Percentiles rank a stretch among this genome's conserved stretches.
Evolutionary conservation across 2,888 invertebrate species (phyloP).

Genomic region (Hemistola chrysoprasaria): DNA sequence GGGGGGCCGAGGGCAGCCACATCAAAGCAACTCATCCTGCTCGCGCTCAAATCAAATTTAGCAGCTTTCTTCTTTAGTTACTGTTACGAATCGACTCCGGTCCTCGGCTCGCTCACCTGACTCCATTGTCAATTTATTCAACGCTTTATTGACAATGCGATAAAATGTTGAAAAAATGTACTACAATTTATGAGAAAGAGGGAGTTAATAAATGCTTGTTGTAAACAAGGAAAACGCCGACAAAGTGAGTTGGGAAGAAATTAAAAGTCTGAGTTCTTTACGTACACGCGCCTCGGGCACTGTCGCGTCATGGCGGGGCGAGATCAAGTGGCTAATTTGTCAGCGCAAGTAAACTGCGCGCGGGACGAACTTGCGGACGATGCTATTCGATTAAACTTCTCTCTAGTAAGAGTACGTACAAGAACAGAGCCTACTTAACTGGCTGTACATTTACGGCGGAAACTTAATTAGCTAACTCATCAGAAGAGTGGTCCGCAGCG

Average conservation of each 20-base stretch:
- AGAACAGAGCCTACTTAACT: conserved; percentile 67
- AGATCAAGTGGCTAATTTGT: conserved; percentile 78
- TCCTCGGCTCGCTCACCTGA: conserved; percentile 37
- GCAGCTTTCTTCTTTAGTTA: conserved; percentile 71
- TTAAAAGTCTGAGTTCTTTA: conserved; percentile 55
- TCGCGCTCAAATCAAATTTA: conserved; percentile 76
- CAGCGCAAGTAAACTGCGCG: conserved; percentile 62
- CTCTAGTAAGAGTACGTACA: conserved; percentile 54
- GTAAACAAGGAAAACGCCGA: conserved; percentile 47
- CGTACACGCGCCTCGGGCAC: conserved; percentile 53
- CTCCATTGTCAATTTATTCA: too few relatives aligned
- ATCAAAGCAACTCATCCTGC: conserved; percentile 72
- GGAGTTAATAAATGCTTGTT: conserved; percentile 42
- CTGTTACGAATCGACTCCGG: conserved; percentile 47
- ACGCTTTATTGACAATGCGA: conserved; percentile 29
- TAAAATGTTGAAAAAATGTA: conserved; percentile 29
- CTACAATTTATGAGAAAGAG: conserved; percentile 32
- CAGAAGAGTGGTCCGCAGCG: conserved; percentile 41
- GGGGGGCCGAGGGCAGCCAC: conserved; percentile 58
- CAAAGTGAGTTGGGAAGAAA: conserved; percentile 47
- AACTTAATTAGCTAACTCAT: conserved; percentile 75
- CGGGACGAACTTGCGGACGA: conserved; percentile 56
- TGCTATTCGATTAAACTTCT: conserved; percentile 79
- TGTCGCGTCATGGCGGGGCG: conserved; percentile 24
- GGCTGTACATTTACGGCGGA: conserved; percentile 62